Evolutionary conservation across 1,140 invertebrate species (phyloP).

Genomic region (Drosophila baimaii): DNA sequence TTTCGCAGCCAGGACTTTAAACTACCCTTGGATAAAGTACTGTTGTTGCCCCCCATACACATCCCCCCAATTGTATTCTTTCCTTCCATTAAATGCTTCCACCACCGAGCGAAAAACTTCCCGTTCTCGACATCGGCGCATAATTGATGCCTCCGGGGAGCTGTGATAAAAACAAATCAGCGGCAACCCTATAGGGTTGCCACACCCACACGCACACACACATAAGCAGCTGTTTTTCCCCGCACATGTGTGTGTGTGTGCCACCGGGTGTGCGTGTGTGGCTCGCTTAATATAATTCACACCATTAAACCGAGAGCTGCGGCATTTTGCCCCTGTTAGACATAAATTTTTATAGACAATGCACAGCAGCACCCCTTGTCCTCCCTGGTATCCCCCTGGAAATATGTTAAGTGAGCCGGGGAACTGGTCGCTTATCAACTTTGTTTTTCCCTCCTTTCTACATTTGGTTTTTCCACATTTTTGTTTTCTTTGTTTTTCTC

Average conservation of each 20-base stretch:
- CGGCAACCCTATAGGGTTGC: slow-evolving; percentile 44
- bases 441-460: slow-evolving; percentile 58
- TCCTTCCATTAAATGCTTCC: slow-evolving; percentile 52
- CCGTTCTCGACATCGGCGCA: slow-evolving; percentile 56
- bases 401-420: slow-evolving; percentile 73
- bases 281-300: slow-evolving; percentile 79
- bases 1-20: slow-evolving; percentile 20
- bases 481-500: neutral
- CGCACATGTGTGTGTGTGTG: slow-evolving; percentile 5
- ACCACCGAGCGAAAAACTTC: slow-evolving; percentile 28
- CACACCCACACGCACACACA: slow-evolving; percentile 11
- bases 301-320: slow-evolving; percentile 80
- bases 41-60: neutral
- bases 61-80: slow-evolving; percentile 35
- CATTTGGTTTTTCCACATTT: slow-evolving; percentile 7
- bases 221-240: slow-evolving; percentile 27
- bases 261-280: slow-evolving; percentile 25
- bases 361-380: slow-evolving; percentile 5
- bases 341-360: slow-evolving; percentile 82
- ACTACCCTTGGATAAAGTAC: slow-evolving; percentile 22
- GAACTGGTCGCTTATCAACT: slow-evolving; percentile 66
- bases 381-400: slow-evolving; percentile 1
- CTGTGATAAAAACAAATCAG: slow-evolving; percentile 82
- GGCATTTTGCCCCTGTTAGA: slow-evolving; percentile 70
- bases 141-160: slow-evolving; percentile 81